phyloP scores from a whole-genome alignment of 2,888 invertebrate genomes.

The Stenodera caucasica region DNA sequence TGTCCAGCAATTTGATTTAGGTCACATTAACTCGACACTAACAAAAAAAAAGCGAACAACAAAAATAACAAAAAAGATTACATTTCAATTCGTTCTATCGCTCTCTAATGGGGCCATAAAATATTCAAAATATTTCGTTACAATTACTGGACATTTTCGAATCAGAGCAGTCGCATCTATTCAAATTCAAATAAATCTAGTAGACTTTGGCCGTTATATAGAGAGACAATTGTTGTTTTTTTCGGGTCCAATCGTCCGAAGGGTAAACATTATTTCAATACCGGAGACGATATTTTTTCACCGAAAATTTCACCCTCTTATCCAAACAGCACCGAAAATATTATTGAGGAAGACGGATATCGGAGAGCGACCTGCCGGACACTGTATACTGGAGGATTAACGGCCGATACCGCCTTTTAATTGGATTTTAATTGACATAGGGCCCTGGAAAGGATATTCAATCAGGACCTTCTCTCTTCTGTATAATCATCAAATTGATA shows the following conservation, averaged over 20 bases:
- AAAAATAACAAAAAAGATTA: conserved; percentile 45
- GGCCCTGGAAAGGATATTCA: conserved; percentile 33
- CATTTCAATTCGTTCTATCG: conserved; percentile 41
- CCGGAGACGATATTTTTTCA: too few species aligned
- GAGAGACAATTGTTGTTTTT: too few species aligned
- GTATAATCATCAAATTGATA: too few species aligned
- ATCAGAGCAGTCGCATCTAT: neutral
- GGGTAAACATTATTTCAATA: too few species aligned
- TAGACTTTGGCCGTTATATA: neutral
- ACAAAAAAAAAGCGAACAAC: too few species aligned
- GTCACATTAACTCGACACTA: conserved; percentile 41
- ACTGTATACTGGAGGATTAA: conserved; percentile 47
- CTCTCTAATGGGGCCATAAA: conserved; percentile 22
- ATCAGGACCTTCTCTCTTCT: too few species aligned
- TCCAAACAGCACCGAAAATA: conserved; percentile 40
- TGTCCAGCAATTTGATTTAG: conserved; percentile 51
- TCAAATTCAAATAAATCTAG: conserved; percentile 6
- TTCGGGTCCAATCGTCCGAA: too few species aligned
- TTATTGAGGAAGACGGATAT: conserved; percentile 37
- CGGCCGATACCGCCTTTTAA: conserved; percentile 47
- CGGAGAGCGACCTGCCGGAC: too few species aligned
- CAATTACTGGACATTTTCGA: neutral
- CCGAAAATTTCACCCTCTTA: conserved; percentile 38
- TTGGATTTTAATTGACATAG: conserved; percentile 49
- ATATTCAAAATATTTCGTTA: conserved; percentile 4